Evolutionary conservation across 2,113 vertebrate species (phyloP).

Genomic region (Nycticorax nycticorax): DNA sequence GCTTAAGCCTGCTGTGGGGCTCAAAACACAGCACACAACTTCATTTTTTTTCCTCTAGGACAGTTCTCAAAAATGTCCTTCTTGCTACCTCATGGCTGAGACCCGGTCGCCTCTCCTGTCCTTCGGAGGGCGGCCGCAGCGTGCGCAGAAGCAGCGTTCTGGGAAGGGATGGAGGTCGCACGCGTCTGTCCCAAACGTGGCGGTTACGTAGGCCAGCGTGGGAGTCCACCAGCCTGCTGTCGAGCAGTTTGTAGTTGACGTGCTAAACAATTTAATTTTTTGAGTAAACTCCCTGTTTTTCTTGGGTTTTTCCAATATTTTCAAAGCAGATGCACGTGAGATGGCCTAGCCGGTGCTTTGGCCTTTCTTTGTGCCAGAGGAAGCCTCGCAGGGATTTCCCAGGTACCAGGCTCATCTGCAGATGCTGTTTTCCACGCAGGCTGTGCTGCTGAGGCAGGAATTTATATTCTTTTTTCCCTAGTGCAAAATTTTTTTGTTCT

Average conservation of each 20-base stretch:
- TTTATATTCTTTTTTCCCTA: no score
- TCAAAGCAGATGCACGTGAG: no score
- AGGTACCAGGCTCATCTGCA: background rate
- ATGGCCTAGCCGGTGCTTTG: rapidly evolving
- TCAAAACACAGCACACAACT: background rate
- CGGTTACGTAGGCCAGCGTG: rapidly evolving
- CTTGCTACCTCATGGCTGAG: background rate
- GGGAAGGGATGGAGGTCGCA: rapidly evolving
- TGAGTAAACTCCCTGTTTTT: background rate
- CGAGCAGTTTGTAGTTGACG: background rate
- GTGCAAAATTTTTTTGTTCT: background rate
- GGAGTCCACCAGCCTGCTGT: no score
- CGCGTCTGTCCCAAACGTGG: rapidly evolving
- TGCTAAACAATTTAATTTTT: no score
- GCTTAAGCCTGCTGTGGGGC: background rate
- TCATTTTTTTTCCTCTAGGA: background rate
- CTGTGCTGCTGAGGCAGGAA: background rate
- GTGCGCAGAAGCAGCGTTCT: rapidly evolving
- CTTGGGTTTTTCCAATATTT: background rate
- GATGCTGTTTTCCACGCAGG: background rate
- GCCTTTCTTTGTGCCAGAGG: background rate
- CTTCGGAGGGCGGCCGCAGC: rapidly evolving
- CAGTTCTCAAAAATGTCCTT: no score
- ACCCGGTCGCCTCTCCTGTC: rapidly evolving
- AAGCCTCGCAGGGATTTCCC: background rate